These are phyloP conservation scores for Hyposmocoma kahamanoa DNA, from an alignment of 1,140 invertebrate genomes.

Conservation along the genomic window DNA sequence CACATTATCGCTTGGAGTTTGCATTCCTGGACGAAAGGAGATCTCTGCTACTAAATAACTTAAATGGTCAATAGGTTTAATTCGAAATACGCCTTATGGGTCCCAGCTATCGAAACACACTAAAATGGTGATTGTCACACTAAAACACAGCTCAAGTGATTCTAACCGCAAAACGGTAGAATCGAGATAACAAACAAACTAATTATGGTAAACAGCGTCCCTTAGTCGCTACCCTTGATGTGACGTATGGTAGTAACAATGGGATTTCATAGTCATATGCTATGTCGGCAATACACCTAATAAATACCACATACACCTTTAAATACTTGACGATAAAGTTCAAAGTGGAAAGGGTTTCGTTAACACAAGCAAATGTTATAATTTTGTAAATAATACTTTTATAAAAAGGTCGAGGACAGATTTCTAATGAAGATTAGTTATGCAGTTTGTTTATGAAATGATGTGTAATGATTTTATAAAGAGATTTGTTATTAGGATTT, in stretches of 20 bases:
- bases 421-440: slow-evolving; percentile 9
- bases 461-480: no score
- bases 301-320: neutral
- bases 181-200: slow-evolving; percentile 52
- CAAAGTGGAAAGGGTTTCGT: no score
- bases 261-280: slow-evolving; percentile 8
- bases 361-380: neutral
- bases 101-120: no score
- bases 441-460: no score
- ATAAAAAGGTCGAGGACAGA: slow-evolving; percentile 28
- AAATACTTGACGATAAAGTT: no score
- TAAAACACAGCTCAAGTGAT: slow-evolving; percentile 24
- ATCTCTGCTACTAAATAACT: no score
- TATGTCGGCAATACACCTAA: neutral
- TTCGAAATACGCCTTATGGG: no score
- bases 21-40: no score
- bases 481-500: no score
- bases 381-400: slow-evolving; percentile 5
- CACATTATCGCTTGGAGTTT: no score
- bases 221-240: slow-evolving; percentile 33
- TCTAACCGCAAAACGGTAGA: slow-evolving; percentile 34
- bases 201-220: slow-evolving; percentile 48
- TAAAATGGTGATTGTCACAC: neutral
- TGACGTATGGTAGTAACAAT: slow-evolving; percentile 38
- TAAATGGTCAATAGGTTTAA: no score